phyloP scores from a whole-genome alignment of 2,797 vertebrate species.

The Alauda arvensis region DNA sequence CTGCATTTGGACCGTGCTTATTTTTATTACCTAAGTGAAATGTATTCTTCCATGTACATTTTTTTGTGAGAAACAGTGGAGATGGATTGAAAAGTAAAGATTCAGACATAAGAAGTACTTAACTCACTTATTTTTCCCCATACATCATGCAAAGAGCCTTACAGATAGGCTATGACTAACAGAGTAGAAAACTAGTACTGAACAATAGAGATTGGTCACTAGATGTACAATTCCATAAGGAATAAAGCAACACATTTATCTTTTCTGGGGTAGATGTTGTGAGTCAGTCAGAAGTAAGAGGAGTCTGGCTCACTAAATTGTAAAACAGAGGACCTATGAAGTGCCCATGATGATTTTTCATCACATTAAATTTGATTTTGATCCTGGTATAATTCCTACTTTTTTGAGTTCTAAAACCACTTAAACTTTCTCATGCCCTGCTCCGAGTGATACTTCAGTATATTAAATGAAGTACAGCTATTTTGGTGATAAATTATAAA shows the following conservation, averaged over 20 bases:
- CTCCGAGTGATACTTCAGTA: neutral
- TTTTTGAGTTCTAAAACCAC: neutral
- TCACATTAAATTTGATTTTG: neutral
- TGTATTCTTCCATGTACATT: neutral
- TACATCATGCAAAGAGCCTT: neutral
- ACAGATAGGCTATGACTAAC: neutral
- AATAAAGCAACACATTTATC: neutral
- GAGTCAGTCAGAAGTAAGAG: neutral
- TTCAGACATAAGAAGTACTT: neutral
- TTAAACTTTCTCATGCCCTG: neutral
- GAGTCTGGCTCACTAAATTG: neutral
- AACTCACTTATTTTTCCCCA: neutral
- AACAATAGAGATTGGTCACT: neutral
- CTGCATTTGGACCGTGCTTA: neutral
- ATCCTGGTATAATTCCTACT: neutral
- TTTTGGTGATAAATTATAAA: neutral
- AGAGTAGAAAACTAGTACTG: neutral
- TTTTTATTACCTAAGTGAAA: constrained; percentile 3
- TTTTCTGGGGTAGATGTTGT: neutral
- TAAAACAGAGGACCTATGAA: neutral
- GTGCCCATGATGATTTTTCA: neutral
- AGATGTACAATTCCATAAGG: neutral
- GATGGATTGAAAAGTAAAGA: neutral
- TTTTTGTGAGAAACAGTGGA: neutral
- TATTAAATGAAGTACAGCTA: neutral